These are phyloP conservation scores for Halictus ligatus DNA, from an alignment of 2,888 invertebrate genomes.

Conservation along the genomic window DNA sequence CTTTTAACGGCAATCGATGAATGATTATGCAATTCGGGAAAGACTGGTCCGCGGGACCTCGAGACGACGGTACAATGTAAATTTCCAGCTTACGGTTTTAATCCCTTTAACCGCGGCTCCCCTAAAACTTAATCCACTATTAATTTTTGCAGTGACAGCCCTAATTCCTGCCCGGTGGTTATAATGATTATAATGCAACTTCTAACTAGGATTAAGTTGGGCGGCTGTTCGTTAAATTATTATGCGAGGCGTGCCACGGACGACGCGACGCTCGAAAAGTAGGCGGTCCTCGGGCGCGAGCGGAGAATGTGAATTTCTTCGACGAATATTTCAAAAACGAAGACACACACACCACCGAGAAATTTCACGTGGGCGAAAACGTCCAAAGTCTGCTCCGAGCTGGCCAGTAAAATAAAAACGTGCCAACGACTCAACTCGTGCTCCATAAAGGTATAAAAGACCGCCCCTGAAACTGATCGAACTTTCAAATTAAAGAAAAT, in stretches of 20 bases:
- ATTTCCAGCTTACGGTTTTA: constrained; percentile 66
- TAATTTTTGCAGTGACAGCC: constrained; percentile 78
- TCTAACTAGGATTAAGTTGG: constrained; percentile 74
- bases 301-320: constrained; percentile 1
- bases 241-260: constrained; percentile 22
- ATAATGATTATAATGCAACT: constrained; percentile 75
- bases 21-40: background rate
- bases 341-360: background rate
- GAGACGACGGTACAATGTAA: constrained; percentile 59
- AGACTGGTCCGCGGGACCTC: background rate
- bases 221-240: constrained; percentile 70
- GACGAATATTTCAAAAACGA: background rate
- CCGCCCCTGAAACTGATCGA: background rate
- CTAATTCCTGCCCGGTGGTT: constrained; percentile 70
- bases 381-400: background rate
- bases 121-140: constrained; percentile 69
- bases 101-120: constrained; percentile 73
- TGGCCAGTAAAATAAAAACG: background rate
- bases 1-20: background rate
- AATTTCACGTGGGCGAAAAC: background rate
- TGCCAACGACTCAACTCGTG: background rate
- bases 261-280: background rate
- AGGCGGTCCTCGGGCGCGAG: background rate
- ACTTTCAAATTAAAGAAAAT: background rate
- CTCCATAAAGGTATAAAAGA: background rate